Evolutionary conservation across 2,888 invertebrate genomes (phyloP), one percentile per base, ranked within the genome.

Genomic region (Sarcophaga variegata): DNA sequence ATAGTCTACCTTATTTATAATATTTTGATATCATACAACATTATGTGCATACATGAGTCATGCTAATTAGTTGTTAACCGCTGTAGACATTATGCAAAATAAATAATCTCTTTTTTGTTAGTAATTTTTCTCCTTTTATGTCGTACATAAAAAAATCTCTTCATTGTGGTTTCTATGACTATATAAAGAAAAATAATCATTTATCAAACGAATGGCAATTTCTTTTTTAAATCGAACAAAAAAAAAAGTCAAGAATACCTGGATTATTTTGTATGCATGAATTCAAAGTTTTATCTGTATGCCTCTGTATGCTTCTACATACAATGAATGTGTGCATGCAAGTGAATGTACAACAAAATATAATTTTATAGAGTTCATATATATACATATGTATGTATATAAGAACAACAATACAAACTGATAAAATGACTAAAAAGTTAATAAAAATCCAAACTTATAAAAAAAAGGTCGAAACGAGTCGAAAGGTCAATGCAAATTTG

Each of bases 401-500:
- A 6, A 6, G 6, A 37, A 37, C 37, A 1, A 11, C 47, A 4
- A 49, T 12, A 47, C 47, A 69, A 49, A 47, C 14, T 22, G 20
- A 69, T 47, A 47, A 14, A 69, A 69, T 47, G 67, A 69, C n/a
- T 69, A 47, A 49, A 22, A 69, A 47, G 69, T 69, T 69, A 69
- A 47, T 47, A 69, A 62, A 47, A 69, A 22, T 45, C n/a, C 11
- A 22, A n/a, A 69, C 47, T 12, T 22, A 20, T 45, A 69, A 17
- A 69, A 69, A 67, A 47, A 69, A 69, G 67, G 47, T 47, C 67
- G 37, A 37, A 37, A 37, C 25, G 17, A 49, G 14, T 25, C 54
- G 54, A 70, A 70, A 54, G 54, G 70, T 70, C 70, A 70, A 70
- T 70, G 49, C 49, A 70, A 70, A 70, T 54, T 70, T 25, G 54